Evolutionary conservation across 2,888 invertebrate species (phyloP).

Genomic region (Yponomeuta sedellus): DNA sequence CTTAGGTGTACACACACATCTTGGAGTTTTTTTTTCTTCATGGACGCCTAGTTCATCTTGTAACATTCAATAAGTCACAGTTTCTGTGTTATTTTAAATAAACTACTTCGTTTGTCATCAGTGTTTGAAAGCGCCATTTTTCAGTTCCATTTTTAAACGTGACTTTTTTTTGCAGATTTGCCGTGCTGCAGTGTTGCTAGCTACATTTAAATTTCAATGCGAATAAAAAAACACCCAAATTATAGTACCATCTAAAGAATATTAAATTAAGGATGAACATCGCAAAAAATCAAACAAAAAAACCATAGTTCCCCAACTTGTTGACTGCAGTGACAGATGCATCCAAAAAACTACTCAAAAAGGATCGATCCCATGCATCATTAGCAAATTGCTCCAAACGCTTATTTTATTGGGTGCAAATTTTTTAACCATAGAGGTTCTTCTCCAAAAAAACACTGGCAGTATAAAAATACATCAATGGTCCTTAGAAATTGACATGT

Average conservation of each 20-base stretch:
- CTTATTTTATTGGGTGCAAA: neutral
- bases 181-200: no score
- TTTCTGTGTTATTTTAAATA: no score
- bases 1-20: no score
- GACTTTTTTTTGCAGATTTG: no score
- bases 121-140: no score
- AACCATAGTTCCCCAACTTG: constrained; percentile 7
- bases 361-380: constrained; percentile 48
- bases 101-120: no score
- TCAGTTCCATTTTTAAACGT: no score
- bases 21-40: no score
- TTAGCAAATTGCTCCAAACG: constrained; percentile 50
- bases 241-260: neutral
- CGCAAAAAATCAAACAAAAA: neutral
- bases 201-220: no score
- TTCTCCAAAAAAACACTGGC: neutral
- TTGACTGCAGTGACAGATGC: constrained; percentile 5
- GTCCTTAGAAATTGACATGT: constrained; percentile 47
- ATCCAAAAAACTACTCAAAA: constrained; percentile 40
- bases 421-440: neutral
- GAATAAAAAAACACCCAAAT: no score
- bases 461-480: constrained; percentile 27
- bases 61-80: no score
- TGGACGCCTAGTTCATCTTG: no score
- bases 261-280: neutral